Evolutionary conservation across 2,888 invertebrate species (phyloP), one percentile per base, ranked within the genome.

Genomic region (Alcis repandata): DNA sequence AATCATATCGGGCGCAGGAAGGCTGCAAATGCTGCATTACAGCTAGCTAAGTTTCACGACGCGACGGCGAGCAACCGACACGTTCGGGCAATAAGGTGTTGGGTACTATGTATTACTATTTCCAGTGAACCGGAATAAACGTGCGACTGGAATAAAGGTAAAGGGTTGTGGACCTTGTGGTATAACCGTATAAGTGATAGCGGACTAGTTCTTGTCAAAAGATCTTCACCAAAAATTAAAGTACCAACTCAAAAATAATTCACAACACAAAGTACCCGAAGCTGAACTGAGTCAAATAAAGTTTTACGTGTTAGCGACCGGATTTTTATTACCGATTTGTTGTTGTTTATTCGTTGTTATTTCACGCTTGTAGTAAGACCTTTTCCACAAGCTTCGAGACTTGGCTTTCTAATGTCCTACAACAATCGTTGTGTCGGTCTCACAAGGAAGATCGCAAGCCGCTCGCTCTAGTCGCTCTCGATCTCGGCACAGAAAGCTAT

Each of bases 121-220:
- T 87, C 86, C 86, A 88, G 73, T 87, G 88, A 87, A 88, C 87
- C 83, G 86, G 85, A 86, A 85, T 87, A 83, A 86, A 84, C 85
- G 79, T 73, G 80, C 71, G 73, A 78, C 76, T 76, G 76, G 74
- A 79, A 78, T 79, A 79, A 77, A 77, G 70, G 74, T 53, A 63
- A 70, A 67, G 71, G 73, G 36, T 57, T 58, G 78, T 71, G 75
- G 72, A n/a, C n/a, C n/a, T n/a, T n/a, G n/a, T n/a, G n/a, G n/a
- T n/a, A n/a, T n/a, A n/a, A n/a, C n/a, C n/a, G n/a, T 69, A 68
- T 62, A 72, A 68, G 68, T 69, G 62, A 59, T 15, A 72, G 79
- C 80, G 73, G 63, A 20, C 8, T 4, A 51, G 19, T 15, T 33
- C n/a, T 33, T 51, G 51, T 36, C 2, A 49, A 2, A 32, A 48